These are phyloP conservation scores for Andrena cerasifolii DNA, from an alignment of 1,140 invertebrate genomes.

Conservation along the genomic window DNA sequence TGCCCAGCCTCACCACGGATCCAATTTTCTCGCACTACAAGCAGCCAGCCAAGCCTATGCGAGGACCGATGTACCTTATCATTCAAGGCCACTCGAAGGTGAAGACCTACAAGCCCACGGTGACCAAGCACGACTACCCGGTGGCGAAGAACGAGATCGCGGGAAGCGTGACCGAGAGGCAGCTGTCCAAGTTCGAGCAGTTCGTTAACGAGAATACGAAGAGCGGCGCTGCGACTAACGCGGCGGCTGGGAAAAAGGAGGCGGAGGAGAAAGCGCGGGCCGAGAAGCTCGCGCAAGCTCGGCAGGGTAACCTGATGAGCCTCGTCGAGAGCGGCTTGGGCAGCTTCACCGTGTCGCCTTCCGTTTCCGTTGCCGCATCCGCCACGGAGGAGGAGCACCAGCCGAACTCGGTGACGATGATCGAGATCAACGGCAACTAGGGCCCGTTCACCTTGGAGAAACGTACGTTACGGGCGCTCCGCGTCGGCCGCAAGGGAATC, in stretches of 20 bases:
- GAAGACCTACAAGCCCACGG: constrained; percentile 89
- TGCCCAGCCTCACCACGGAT: constrained; percentile 81
- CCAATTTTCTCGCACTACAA: constrained; percentile 85
- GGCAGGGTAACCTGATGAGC: constrained; percentile 64
- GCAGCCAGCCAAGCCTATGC: constrained; percentile 84
- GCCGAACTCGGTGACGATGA: constrained; percentile 64
- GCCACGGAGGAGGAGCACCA: constrained; percentile 46
- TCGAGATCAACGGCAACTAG: constrained; percentile 66
- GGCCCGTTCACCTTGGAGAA: not conserved
- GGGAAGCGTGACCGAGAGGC: constrained; percentile 54
- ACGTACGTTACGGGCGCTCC: too few species aligned
- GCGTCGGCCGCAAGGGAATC: too few species aligned
- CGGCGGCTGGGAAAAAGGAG: constrained; percentile 44
- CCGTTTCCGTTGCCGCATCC: constrained; percentile 18
- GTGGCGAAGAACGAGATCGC: constrained; percentile 64
- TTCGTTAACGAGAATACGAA: constrained; percentile 70
- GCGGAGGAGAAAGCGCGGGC: constrained; percentile 53
- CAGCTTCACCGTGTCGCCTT: constrained; percentile 63
- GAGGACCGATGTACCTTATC: constrained; percentile 88
- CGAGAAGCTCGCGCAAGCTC: constrained; percentile 50
- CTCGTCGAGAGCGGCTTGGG: constrained; percentile 69
- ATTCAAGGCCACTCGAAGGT: constrained; percentile 93
- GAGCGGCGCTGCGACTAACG: constrained; percentile 17
- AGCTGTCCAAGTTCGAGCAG: constrained; percentile 71
- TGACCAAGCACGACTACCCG: constrained; percentile 77